Evolutionary conservation across 2,797 vertebrate species (phyloP), one percentile per base, ranked within the genome.

Genomic region (Pseudopleuronectes americanus): DNA sequence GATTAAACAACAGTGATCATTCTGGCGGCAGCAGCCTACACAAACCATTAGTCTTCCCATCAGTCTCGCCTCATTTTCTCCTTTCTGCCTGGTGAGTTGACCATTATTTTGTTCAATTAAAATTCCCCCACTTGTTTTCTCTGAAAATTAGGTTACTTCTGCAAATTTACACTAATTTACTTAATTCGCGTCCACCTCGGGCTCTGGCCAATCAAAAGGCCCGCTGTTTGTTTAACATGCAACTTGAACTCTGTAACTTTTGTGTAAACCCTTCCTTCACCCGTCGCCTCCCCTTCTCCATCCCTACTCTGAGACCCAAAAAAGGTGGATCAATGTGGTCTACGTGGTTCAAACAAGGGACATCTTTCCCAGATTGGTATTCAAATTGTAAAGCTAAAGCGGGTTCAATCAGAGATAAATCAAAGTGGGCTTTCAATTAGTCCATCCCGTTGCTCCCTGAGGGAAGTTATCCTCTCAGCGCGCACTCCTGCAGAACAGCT

Each of bases 91-190:
- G 67, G 55, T 61, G 77, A 81, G 77, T 80, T 85, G 84, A 83
- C 81, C 65, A 52, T 87, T 84, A 89, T 92, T 91, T 86, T 85
- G 66, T 77, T 87, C 90, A 92, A 92, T 93, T 92, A 90, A 93
- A 93, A 94, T 93, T 92, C 89, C 64, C 58, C 86, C 81, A 88
- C 91, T 93, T 93, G 90, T 94, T 94, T 94, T 93, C 87, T 78
- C 86, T 84, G 76, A 68, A 92, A 95, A 94, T 94, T 91, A 90
- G 67, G 92, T 94, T 94, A 94, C 90, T 91, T 90, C 87, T 90
- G 87, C 90, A 93, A 93, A 94, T 94, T 89, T 90, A 90, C 90
- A 92, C 92, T 91, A 90, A 95, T 93, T 92, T 88, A 92, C 87
- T 94, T 92, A 93, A 92, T 88, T 86, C 87, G 75, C 62, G 55